Conservation (phyloP, 2,888 invertebrate genomes). For the Andrena praecox region DNA sequence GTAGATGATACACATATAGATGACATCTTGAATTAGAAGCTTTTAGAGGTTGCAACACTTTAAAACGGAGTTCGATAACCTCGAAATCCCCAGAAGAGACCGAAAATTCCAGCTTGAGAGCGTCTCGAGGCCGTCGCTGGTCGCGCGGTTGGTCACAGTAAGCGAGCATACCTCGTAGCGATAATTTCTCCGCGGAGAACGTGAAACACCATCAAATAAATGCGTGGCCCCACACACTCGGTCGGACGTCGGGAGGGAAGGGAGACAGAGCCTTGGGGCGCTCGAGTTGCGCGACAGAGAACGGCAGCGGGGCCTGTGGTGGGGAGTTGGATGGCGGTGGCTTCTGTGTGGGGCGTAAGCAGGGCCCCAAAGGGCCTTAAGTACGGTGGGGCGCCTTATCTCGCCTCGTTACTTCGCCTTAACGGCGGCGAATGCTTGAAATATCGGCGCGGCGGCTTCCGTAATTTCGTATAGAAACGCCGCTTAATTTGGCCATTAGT, state of each 20-base stretch:
- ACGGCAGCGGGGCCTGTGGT: neutral
- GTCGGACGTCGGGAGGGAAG: constrained; percentile 29
- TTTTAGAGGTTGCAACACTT: constrained; percentile 53
- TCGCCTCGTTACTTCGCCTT: constrained; percentile 83
- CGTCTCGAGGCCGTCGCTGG: constrained; percentile 58
- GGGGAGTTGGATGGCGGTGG: constrained; percentile 53
- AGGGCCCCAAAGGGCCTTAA: constrained; percentile 69
- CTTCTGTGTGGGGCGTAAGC: constrained; percentile 75
- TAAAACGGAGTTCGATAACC: constrained; percentile 2
- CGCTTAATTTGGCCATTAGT: constrained; percentile 79
- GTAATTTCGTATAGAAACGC: constrained; percentile 79
- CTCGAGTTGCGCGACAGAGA: constrained; percentile 16
- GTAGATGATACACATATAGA: too few species aligned
- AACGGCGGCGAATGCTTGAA: constrained; percentile 83
- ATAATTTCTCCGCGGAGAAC: constrained; percentile 79
- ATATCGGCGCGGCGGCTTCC: constrained; percentile 82
- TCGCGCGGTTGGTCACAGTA: constrained; percentile 77
- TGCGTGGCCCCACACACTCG: constrained; percentile 75
- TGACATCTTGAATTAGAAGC: constrained; percentile 30
- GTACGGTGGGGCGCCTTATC: constrained; percentile 79
- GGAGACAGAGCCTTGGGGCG: neutral
- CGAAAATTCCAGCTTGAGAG: constrained; percentile 44
- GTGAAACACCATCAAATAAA: constrained; percentile 77
- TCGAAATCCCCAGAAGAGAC: neutral
- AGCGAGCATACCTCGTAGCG: constrained; percentile 79